Conservation (phyloP, 2,888 invertebrate genomes). For the Stictocephala bisonia region DNA sequence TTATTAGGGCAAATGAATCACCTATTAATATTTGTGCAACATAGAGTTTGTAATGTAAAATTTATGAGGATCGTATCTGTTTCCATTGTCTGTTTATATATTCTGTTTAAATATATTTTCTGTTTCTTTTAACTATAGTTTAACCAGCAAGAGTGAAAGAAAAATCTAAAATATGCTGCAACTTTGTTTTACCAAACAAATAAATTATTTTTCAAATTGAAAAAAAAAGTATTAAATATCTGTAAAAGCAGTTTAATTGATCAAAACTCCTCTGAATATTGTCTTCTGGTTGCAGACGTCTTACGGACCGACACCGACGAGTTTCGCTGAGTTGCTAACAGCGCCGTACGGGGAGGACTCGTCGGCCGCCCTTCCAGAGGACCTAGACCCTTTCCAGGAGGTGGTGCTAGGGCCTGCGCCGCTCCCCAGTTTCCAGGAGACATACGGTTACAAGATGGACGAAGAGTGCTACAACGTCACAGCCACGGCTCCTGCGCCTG, state of each 20-base stretch:
- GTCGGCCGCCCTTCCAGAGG: constrained; percentile 76
- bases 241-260: too few species aligned
- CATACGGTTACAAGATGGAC: constrained; percentile 84
- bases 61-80: too few species aligned
- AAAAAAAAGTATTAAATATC: too few species aligned
- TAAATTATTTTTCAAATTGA: too few species aligned
- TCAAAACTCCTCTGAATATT: not conserved
- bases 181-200: too few species aligned
- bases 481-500: constrained; percentile 64
- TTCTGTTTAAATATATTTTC: not conserved
- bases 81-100: too few species aligned
- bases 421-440: constrained; percentile 90
- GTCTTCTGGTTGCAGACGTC: constrained; percentile 71
- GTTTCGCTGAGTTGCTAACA: constrained; percentile 81
- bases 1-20: too few species aligned
- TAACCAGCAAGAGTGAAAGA: too few species aligned
- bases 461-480: constrained; percentile 81
- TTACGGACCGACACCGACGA: constrained; percentile 79
- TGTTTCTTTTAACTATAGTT: too few species aligned
- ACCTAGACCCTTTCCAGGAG: constrained; percentile 76
- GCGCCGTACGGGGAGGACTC: constrained; percentile 80
- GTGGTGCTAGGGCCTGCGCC: constrained; percentile 72
- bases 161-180: too few species aligned
- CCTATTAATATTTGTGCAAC: too few species aligned
- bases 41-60: too few species aligned